Evolutionary conservation across 2,113 vertebrate genomes (phyloP).

Genomic region (Phoenicopterus ruber): DNA sequence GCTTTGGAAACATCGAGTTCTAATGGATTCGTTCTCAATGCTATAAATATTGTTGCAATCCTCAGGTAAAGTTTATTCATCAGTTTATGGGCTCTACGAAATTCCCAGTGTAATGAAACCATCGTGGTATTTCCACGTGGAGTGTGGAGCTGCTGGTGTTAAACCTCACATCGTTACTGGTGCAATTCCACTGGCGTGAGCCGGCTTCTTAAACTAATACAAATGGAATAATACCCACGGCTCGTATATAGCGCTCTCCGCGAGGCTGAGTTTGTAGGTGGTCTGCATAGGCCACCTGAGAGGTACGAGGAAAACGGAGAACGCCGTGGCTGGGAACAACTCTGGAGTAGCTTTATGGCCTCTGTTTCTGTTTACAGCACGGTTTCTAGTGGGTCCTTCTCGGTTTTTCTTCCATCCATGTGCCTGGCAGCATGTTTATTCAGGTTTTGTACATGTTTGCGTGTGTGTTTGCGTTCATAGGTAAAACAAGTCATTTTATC

Average conservation of each 20-base stretch:
- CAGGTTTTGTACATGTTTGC: neutral
- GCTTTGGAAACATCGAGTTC: neutral
- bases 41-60: neutral
- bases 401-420: neutral
- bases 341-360: neutral
- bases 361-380: neutral
- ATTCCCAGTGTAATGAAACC: neutral
- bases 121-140: neutral
- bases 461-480: neutral
- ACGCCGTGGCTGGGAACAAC: accelerated
- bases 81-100: neutral
- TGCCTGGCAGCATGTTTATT: neutral
- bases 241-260: neutral
- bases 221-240: neutral
- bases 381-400: neutral
- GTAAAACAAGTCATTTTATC: neutral
- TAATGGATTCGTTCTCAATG: neutral
- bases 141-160: neutral
- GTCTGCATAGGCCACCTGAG: neutral
- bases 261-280: neutral
- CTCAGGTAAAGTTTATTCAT: neutral
- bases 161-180: neutral
- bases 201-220: neutral
- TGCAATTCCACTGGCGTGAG: neutral
- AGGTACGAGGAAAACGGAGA: neutral